Evolutionary conservation across 1,140 invertebrate genomes (phyloP).

Genomic region (Glossosoma conforme): DNA sequence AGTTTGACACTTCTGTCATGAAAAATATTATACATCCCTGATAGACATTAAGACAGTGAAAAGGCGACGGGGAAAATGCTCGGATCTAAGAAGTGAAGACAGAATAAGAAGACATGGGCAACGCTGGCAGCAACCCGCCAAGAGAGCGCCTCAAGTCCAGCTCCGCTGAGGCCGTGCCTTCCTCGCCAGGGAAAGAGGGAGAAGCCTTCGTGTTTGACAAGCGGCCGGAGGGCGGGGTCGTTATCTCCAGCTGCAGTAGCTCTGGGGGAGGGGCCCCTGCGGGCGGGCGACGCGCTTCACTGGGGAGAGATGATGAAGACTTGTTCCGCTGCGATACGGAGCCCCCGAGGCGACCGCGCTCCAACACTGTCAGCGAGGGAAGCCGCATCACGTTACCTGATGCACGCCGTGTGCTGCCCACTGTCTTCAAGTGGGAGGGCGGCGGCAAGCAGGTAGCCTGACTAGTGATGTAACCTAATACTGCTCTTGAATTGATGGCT

Average conservation of each 20-base stretch:
- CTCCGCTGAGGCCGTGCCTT: conserved; percentile 54
- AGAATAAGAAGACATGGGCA: conserved; percentile 55
- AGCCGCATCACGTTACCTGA: conserved; percentile 49
- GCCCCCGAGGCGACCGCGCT: conserved; percentile 55
- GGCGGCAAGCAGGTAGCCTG: conserved; percentile 83
- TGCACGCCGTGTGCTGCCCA: conserved; percentile 72
- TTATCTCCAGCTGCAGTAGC: too few species aligned
- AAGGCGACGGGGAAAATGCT: too few species aligned
- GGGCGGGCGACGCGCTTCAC: background rate
- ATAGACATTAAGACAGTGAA: too few species aligned
- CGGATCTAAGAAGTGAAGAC: too few species aligned
- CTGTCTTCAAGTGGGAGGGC: conserved; percentile 95
- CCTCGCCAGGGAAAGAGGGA: conserved; percentile 69
- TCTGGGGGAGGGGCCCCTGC: conserved; percentile 31
- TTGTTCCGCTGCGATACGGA: too few species aligned
- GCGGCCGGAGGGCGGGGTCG: conserved; percentile 64
- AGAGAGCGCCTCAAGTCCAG: conserved; percentile 60
- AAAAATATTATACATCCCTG: too few species aligned
- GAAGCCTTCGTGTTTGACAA: conserved; percentile 84
- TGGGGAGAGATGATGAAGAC: conserved; percentile 72
- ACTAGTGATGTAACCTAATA: too few species aligned
- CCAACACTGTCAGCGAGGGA: conserved; percentile 66
- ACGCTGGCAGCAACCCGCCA: conserved; percentile 64
- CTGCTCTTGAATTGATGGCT: too few species aligned
- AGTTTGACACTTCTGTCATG: too few species aligned